Percentiles rank a stretch among this genome's conserved stretches.
phyloP scores from a whole-genome alignment of 1,140 invertebrate genomes.

The Cardiocondyla obscurior region DNA sequence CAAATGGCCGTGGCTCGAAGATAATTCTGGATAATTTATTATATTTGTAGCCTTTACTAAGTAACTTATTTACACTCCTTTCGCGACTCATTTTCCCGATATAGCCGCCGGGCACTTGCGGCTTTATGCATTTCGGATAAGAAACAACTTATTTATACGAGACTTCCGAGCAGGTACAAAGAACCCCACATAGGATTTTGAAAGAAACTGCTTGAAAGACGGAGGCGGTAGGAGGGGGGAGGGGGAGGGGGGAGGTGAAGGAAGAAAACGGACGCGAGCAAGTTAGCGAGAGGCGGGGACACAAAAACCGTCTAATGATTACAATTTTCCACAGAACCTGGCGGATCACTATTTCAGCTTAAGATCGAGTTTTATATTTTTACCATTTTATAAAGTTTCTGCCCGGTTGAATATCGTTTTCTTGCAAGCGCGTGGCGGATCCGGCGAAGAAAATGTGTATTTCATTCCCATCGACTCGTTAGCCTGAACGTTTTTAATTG shows the following conservation, averaged over 20 bases:
- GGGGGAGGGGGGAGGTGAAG: too few species aligned
- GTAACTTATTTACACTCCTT: not conserved
- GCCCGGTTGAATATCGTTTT: not conserved
- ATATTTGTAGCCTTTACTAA: too few species aligned
- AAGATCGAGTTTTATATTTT: slow-evolving; percentile 1
- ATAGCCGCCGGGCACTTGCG: not conserved
- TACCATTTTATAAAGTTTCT: not conserved
- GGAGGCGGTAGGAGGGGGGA: too few species aligned
- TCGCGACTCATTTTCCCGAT: not conserved
- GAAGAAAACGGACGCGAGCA: not conserved
- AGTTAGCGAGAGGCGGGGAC: not conserved
- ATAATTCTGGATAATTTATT: not conserved
- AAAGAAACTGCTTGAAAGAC: not conserved
- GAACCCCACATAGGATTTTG: not conserved
- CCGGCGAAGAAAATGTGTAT: not conserved
- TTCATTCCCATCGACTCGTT: not conserved
- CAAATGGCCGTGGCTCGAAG: not conserved
- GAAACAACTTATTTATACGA: not conserved
- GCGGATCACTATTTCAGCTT: not conserved
- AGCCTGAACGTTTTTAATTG: not conserved
- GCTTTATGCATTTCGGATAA: not conserved
- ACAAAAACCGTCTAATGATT: slow-evolving; percentile 1
- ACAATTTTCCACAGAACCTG: not conserved
- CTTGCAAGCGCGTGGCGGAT: not conserved
- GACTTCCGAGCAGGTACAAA: not conserved